Conservation (phyloP, 2,113 vertebrate species). For the Albula glossodonta region DNA sequence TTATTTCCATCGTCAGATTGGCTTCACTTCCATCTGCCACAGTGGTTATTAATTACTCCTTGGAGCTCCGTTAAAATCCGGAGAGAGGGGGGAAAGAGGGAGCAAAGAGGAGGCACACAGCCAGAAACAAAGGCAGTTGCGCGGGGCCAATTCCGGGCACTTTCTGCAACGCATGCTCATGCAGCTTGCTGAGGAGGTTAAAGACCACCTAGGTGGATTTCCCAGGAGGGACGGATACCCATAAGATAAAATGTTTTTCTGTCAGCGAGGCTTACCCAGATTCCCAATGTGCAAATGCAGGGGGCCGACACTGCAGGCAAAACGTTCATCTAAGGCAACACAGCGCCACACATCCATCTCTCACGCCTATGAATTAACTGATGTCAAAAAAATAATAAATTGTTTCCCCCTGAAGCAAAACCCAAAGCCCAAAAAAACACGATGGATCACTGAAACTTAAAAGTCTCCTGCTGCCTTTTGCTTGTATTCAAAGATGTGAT, state of each 20-base stretch:
- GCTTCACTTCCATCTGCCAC: slow-evolving; percentile 10
- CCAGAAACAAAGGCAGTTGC: slow-evolving; percentile 6
- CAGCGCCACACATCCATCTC: neutral
- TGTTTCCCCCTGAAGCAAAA: neutral
- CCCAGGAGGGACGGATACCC: neutral
- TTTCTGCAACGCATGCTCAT: neutral
- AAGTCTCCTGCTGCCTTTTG: no score
- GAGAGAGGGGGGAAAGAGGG: neutral
- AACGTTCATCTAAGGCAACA: neutral
- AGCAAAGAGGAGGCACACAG: neutral
- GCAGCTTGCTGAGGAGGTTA: neutral
- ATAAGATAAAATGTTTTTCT: neutral
- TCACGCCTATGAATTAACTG: neutral
- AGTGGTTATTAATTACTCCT: slow-evolving; percentile 9
- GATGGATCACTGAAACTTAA: no score
- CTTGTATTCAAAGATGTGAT: no score
- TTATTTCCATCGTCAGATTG: slow-evolving; percentile 11
- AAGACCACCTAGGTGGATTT: slow-evolving; percentile 10
- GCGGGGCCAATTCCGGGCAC: neutral
- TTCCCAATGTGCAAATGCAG: neutral
- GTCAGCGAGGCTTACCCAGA: neutral
- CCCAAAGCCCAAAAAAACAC: no score
- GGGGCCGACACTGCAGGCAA: neutral
- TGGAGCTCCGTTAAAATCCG: neutral
- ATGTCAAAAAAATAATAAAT: neutral